phyloP scores from a whole-genome alignment of 1,140 invertebrate species.

The Prorops nasuta region DNA sequence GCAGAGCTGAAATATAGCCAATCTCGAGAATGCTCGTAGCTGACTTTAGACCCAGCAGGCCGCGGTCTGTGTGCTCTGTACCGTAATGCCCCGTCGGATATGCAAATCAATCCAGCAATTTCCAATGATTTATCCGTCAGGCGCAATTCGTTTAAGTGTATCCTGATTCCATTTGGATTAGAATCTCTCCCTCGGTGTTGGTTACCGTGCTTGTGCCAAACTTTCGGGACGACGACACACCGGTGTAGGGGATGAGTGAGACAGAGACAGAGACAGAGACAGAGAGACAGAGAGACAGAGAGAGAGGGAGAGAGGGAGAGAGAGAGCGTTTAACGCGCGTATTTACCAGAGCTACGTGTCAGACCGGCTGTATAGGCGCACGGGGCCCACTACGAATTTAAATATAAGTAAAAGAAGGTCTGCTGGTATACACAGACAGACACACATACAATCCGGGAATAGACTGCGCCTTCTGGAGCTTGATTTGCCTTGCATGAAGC shows the following conservation, averaged over 20 bases:
- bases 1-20: conserved; percentile 39
- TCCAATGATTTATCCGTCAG: conserved; percentile 49
- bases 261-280: no score
- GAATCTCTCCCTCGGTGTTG: conserved; percentile 14
- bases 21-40: conserved; percentile 48
- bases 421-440: conserved; percentile 15
- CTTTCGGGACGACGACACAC: no score
- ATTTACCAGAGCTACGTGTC: no score
- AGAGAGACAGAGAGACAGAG: no score
- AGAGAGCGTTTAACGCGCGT: no score
- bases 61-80: conserved; percentile 13
- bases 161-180: conserved; percentile 49
- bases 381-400: conserved; percentile 51
- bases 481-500: conserved; percentile 57
- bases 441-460: conserved; percentile 42
- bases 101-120: conserved; percentile 54
- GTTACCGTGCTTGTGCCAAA: no score
- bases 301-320: no score
- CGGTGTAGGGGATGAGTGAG: no score
- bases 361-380: no score
- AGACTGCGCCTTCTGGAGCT: conserved; percentile 39
- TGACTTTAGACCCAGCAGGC: conserved; percentile 50
- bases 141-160: conserved; percentile 58
- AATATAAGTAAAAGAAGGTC: conserved; percentile 53
- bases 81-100: conserved; percentile 34